A percentile compares a stretch with the other conserved stretches of the same genome.
Evolutionary conservation across 2,797 vertebrate species (phyloP).

Genomic region (Pteropus rufus): DNA sequence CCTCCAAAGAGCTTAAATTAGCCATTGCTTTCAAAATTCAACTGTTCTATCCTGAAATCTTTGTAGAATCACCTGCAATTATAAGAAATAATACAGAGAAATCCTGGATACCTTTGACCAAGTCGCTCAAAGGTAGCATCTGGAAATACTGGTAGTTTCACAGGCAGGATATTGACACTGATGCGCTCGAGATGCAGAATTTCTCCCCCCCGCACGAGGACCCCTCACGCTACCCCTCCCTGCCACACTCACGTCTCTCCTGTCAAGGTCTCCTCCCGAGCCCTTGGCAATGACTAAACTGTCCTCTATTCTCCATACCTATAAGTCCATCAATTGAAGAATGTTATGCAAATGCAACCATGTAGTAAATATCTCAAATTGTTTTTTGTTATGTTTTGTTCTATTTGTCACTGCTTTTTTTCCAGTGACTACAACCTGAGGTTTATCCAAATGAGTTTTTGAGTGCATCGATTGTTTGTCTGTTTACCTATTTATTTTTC

Average conservation of each 20-base stretch:
- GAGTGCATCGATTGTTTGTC: rapidly evolving
- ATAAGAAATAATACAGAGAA: not conserved
- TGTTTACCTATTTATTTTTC: too few species aligned
- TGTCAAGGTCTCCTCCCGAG: not conserved
- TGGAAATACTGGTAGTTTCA: not conserved
- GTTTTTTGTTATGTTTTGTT: not conserved
- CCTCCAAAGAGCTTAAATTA: too few species aligned
- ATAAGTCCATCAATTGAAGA: not conserved
- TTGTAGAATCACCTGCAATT: not conserved
- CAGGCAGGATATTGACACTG: rapidly evolving
- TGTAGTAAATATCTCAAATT: too few species aligned
- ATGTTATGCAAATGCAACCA: too few species aligned
- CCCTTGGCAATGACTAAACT: not conserved
- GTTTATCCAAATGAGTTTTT: not conserved
- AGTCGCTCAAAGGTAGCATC: not conserved
- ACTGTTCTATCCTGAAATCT: not conserved
- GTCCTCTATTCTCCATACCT: rapidly evolving
- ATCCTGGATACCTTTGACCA: rapidly evolving
- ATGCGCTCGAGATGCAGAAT: rapidly evolving
- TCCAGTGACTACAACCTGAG: not conserved
- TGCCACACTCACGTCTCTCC: rapidly evolving
- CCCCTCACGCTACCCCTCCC: rapidly evolving
- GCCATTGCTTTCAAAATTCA: not conserved
- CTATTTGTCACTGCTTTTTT: not conserved
- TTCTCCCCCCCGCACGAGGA: rapidly evolving